These are phyloP conservation scores for Salvator merianae DNA, from an alignment of 2,113 vertebrate genomes.

Conservation along the genomic window DNA sequence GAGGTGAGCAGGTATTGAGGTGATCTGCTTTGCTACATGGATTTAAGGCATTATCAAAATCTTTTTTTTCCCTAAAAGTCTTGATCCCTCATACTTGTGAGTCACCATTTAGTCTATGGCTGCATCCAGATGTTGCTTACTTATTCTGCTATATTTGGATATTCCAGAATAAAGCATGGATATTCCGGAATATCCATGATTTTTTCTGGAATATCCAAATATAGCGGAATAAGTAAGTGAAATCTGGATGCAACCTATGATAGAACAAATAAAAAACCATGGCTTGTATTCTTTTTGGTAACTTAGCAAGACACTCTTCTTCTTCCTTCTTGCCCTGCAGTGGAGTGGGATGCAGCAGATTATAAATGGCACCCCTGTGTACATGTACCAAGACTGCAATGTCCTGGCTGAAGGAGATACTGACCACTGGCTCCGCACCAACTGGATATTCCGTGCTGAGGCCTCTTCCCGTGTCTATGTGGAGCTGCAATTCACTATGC, in stretches of 20 bases:
- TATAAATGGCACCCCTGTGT: constrained; percentile 73
- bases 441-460: constrained; percentile 79
- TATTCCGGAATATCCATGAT: no score
- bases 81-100: neutral
- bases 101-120: no score
- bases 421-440: constrained; percentile 81
- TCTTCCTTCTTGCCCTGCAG: constrained; percentile 50
- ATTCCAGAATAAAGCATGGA: no score
- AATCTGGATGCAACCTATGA: no score
- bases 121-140: no score
- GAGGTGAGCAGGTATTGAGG: no score
- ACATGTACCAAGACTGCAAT: constrained; percentile 81
- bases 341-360: constrained; percentile 79
- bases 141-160: no score
- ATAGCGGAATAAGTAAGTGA: no score
- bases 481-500: constrained; percentile 78
- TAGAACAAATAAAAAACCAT: neutral
- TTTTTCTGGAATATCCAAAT: no score
- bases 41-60: no score
- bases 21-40: no score
- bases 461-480: constrained; percentile 67
- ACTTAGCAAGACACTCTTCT: neutral
- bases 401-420: constrained; percentile 67
- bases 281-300: neutral
- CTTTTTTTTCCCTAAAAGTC: neutral